phyloP scores from a whole-genome alignment of 2,113 vertebrate species.

The Chroicocephalus ridibundus region DNA sequence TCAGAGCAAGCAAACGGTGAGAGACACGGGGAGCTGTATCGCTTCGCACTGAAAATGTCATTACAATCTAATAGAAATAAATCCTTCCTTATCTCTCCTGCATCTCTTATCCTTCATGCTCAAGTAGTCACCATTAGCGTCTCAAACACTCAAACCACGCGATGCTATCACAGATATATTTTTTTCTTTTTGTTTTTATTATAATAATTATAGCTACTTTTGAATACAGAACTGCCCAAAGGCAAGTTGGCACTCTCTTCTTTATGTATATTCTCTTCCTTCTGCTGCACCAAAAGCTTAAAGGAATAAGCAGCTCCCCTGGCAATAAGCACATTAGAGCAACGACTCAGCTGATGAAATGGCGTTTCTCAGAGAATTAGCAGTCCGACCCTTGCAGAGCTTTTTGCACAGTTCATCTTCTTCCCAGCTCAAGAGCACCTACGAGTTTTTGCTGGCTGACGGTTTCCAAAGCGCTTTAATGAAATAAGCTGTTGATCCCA shows the following conservation, averaged over 20 bases:
- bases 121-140: neutral
- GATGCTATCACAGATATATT: neutral
- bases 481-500: neutral
- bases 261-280: neutral
- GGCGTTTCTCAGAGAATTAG: neutral
- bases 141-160: neutral
- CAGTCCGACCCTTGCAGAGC: neutral
- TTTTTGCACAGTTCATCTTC: neutral
- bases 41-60: neutral
- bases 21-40: neutral
- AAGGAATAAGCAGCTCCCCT: constrained; percentile 11
- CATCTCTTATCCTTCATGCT: constrained; percentile 56
- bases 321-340: constrained; percentile 36
- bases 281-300: neutral
- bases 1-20: neutral
- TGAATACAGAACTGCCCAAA: neutral
- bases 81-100: constrained; percentile 16
- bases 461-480: constrained; percentile 23
- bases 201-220: constrained; percentile 13
- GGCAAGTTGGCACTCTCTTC: neutral
- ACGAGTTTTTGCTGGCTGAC: neutral
- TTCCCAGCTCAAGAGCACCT: constrained; percentile 4
- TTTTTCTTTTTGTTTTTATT: neutral
- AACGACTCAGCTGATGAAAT: constrained; percentile 28
- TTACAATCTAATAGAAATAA: neutral